Base-by-base conservation (phyloP, 2,797 vertebrate species). In the Molossus molossus region DNA sequence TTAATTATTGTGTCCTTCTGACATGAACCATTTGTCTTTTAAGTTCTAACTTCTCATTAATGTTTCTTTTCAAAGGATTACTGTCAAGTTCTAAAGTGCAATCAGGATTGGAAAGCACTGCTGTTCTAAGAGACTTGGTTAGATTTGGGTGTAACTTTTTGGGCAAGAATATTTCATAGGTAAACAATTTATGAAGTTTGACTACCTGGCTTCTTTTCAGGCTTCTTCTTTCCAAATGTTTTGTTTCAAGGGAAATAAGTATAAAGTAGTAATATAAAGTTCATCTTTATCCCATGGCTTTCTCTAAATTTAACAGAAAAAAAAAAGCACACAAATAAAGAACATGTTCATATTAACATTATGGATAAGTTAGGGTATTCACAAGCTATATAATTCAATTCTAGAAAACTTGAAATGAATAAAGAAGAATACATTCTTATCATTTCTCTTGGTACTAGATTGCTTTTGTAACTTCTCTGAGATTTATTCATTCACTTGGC, bases 381-480 rank as follows among this genome's bases (percentile, higher is more conserved):
- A 48, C 14, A 93, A 65, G 9, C 37, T 58, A 53, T 53, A 57
- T 72, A 60, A 77, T 84, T 88, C 40, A 72, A 33, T 88, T 73
- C 33, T 60, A 45, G 33, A 48, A 70, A 80, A 40, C 40, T 85
- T 92, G 57, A 65, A 83, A 13, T 83, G 40, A 83, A 45, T 40
- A 81, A 69, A 73, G 57, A 64, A 62, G 45, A 75, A 29, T 55
- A 80, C 21, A 69, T 84, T 83, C 23, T 84, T 18, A 62, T 75
- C 60, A 87, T 25, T 93, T 13, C 18, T 87, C 40, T 77, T 70
- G 37, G 67, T 89, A 33, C 10, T 76, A 73, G 82, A 17, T 87
- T 87, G 69, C 33, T 91, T 79, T 91, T 85, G 57, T 70, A 94
- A 73, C 33, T 84, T 85, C n/a, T 85, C 29, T 53, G 18, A 88